Evolutionary conservation across 2,113 vertebrate species (phyloP), one percentile per base, ranked within the genome.

Genomic region (Corythoichthys haematopterus): DNA sequence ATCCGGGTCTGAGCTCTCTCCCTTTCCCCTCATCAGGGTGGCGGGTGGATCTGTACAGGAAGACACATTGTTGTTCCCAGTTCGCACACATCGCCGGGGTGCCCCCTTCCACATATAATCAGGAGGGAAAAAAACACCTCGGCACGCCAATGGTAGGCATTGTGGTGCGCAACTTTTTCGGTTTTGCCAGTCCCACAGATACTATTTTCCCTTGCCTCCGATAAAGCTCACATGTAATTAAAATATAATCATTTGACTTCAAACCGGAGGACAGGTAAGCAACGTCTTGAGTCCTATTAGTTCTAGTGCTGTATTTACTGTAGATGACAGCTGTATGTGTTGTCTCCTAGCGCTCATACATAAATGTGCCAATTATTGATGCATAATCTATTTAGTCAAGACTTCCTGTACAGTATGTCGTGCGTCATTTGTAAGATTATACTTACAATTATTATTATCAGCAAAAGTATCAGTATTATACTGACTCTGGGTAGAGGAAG

Each of bases 291-390:
- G 83, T 85, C 87, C 84, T 88, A 85, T 85, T 91, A 91, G 85
- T 91, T 91, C 90, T 93, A 93, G 86, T 92, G 78, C 91, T 93
- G 94, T 94, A 93, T 93, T 91, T 88, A 90, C 89, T 88, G 88
- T 85, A 90, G 89, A 91, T 90, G 86, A 87, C 84, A 76, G 92
- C 93, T 87, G 88, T 91, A 71, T 65, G 84, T 90, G 80, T 92
- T 86, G 89, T 90, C 92, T 91, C 87, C 79, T 93, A 89, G 87
- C 88, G 82, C 92, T 93, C 93, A 90, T 93, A 84, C 92, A 91
- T 94, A 91, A 94, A 94, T 87, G 96, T 98, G 96, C 96, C 97
- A 97, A 97, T 93, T 93, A 93, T 93, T 92, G 90, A 92, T 92
- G 91, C 93, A 89, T 91, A 84, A 84, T 92, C 84, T 94, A 94